Evolutionary conservation across 64 coral and sea anemone species (phyloP).

Genomic region (Actinia tenebrosa): DNA sequence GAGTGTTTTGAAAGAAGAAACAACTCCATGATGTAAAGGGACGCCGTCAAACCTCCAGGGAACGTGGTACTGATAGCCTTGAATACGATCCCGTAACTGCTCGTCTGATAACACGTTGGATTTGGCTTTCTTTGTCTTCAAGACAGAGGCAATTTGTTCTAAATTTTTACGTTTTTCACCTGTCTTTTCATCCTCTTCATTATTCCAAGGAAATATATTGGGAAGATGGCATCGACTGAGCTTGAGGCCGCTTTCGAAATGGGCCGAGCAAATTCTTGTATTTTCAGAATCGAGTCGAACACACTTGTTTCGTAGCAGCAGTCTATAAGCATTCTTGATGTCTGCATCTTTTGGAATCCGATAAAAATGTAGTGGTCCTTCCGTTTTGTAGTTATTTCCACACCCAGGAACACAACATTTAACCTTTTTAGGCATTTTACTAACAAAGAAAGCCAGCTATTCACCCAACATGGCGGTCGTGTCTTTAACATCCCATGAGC

Average conservation of each 20-base stretch:
- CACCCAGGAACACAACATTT: constrained; percentile 43
- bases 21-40: background rate
- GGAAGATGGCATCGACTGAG: constrained; percentile 41
- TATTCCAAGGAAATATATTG: constrained; percentile 43
- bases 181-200: constrained; percentile 12
- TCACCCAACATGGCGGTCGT: background rate
- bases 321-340: constrained; percentile 7
- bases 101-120: background rate
- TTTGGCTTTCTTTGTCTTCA: constrained; percentile 10
- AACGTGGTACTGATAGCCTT: background rate
- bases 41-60: constrained; percentile 3
- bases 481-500: constrained; percentile 9
- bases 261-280: constrained; percentile 42
- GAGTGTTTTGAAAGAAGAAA: constrained; percentile 4
- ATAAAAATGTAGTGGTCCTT: constrained; percentile 3
- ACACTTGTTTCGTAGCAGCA: constrained; percentile 34
- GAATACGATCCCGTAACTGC: background rate
- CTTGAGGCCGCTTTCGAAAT: constrained; percentile 45
- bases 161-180: constrained; percentile 15
- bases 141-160: background rate
- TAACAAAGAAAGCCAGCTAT: background rate
- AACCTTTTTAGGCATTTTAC: constrained; percentile 22
- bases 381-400: constrained; percentile 44
- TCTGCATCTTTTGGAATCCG: constrained; percentile 43
- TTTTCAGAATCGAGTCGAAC: constrained; percentile 39